Percentiles rank a stretch among this genome's conserved stretches.
phyloP scores from a whole-genome alignment of 2,888 invertebrate genomes.

The Agelastica alni region DNA sequence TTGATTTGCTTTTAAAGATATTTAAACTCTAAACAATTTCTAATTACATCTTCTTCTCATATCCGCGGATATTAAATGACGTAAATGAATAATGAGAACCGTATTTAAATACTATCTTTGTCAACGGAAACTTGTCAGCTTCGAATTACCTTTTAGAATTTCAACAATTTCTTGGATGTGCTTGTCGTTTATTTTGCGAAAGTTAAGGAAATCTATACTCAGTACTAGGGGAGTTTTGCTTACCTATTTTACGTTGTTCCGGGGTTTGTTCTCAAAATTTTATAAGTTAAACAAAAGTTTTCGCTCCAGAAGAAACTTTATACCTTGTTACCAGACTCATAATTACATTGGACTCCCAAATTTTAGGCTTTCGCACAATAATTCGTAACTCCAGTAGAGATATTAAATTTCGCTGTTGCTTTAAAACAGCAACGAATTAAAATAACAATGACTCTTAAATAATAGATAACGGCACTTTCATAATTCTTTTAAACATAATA shows the following conservation, averaged over 20 bases:
- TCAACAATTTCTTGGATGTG: conserved; percentile 8
- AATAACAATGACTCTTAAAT: neutral
- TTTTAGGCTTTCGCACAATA: conserved; percentile 10
- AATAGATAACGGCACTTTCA: too few species aligned
- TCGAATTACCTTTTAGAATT: conserved; percentile 9
- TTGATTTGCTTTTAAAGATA: too few species aligned
- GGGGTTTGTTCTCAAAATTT: conserved; percentile 31
- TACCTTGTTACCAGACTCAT: conserved; percentile 26
- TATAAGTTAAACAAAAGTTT: conserved; percentile 34
- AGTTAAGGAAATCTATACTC: conserved; percentile 23
- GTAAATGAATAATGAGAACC: neutral
- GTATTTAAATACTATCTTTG: conserved; percentile 2
- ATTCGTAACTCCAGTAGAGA: conserved; percentile 3
- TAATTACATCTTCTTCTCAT: too few species aligned
- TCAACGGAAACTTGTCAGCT: neutral
- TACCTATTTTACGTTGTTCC: conserved; percentile 29
- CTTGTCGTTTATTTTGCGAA: conserved; percentile 17
- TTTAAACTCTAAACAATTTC: too few species aligned
- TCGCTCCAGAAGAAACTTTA: conserved; percentile 30
- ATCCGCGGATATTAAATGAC: too few species aligned
- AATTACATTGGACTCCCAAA: conserved; percentile 25
- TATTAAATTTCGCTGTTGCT: conserved; percentile 1
- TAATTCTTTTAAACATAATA: too few species aligned
- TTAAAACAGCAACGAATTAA: neutral
- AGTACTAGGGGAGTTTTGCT: conserved; percentile 19